Percentiles rank a stretch among this genome's conserved stretches.
Evolutionary conservation across 2,888 invertebrate genomes (phyloP).

Genomic region (Lissonota sp.): DNA sequence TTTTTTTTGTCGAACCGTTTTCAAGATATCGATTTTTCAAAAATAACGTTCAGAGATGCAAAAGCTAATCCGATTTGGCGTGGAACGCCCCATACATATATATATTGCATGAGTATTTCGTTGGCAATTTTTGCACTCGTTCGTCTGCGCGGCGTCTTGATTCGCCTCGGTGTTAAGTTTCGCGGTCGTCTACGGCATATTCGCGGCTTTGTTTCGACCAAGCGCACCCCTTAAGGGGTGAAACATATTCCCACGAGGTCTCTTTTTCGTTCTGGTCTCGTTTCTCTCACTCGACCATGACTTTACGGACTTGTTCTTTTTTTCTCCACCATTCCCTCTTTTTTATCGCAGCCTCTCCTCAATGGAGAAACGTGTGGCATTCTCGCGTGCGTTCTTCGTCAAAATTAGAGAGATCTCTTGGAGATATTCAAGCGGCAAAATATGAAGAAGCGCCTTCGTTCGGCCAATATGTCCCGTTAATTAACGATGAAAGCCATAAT

Average conservation of each 20-base stretch:
- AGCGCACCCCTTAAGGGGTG: conserved; percentile 58
- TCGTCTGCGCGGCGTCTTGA: conserved; percentile 56
- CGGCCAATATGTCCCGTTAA: conserved; percentile 27
- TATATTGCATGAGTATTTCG: conserved; percentile 14
- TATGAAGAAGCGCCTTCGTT: neutral
- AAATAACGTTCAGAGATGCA: too few species aligned
- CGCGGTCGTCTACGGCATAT: conserved; percentile 78
- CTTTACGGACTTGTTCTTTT: conserved; percentile 33
- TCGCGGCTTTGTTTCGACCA: conserved; percentile 80
- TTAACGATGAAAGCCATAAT: conserved; percentile 31
- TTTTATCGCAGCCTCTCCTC: conserved; percentile 20
- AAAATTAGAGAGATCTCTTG: conserved; percentile 9
- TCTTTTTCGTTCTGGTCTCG: conserved; percentile 60
- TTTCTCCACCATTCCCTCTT: conserved; percentile 13
- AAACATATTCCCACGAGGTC: conserved; percentile 75
- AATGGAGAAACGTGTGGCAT: conserved; percentile 17
- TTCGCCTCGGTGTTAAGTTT: conserved; percentile 80
- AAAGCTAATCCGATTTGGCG: conserved; percentile 42
- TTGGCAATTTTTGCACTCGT: conserved; percentile 54
- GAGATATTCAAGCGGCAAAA: neutral
- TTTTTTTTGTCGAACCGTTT: too few species aligned
- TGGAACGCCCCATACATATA: conserved; percentile 26
- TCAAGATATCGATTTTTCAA: too few species aligned
- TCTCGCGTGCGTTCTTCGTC: neutral
- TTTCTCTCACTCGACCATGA: conserved; percentile 15